phyloP scores from a whole-genome alignment of 1,140 invertebrate genomes.

The Bemisia tabaci region DNA sequence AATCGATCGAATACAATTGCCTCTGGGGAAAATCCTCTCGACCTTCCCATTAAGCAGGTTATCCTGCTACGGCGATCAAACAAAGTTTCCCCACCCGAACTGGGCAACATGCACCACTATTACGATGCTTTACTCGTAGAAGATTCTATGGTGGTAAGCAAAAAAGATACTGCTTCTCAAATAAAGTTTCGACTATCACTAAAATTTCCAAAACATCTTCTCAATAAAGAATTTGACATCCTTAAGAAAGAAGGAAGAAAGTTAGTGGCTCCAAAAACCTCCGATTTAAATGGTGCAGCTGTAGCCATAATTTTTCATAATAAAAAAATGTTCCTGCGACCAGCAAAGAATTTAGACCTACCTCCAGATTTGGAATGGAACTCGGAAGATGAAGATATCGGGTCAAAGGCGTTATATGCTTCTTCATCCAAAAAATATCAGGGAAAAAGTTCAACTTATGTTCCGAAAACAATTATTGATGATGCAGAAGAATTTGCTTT shows the following conservation, averaged over 20 bases:
- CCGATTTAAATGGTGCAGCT: not conserved
- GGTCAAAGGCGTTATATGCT: too few relatives aligned
- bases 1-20: too few relatives aligned
- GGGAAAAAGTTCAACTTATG: too few relatives aligned
- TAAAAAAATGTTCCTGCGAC: not conserved
- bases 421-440: too few relatives aligned
- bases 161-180: not conserved
- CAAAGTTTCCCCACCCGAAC: not conserved
- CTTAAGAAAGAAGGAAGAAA: not conserved
- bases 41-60: not conserved
- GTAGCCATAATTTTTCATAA: not conserved
- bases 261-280: not conserved
- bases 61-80: not conserved
- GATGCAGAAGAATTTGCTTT: too few relatives aligned
- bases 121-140: not conserved
- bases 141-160: not conserved
- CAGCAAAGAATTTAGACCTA: not conserved
- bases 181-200: not conserved
- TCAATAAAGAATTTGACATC: not conserved
- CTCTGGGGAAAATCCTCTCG: too few relatives aligned
- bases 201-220: not conserved
- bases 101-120: not conserved
- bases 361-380: not conserved
- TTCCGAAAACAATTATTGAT: too few relatives aligned
- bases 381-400: not conserved